These are phyloP conservation scores for Eulacestoma nigropectus DNA, from an alignment of 2,113 vertebrate species.

Conservation along the genomic window DNA sequence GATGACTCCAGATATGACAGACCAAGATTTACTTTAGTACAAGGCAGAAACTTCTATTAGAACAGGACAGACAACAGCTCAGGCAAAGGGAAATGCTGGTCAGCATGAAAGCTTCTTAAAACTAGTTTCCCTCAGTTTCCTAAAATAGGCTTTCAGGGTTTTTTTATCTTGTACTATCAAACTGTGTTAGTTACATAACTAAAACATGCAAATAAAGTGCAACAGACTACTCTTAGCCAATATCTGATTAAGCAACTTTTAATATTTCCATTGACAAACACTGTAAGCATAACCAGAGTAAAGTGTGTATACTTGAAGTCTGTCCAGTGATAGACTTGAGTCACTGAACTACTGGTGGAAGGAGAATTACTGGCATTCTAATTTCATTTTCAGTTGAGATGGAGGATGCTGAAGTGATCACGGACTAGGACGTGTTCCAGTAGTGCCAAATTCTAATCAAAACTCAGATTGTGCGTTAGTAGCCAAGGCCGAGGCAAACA, in stretches of 20 bases:
- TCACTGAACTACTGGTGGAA: neutral
- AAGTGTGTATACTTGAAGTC: neutral
- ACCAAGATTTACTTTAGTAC: neutral
- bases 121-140: neutral
- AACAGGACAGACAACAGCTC: neutral
- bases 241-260: constrained; percentile 25
- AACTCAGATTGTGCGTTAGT: constrained; percentile 24
- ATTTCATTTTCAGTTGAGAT: neutral
- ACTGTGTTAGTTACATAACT: neutral
- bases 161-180: neutral
- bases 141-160: neutral
- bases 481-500: constrained; percentile 21
- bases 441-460: neutral
- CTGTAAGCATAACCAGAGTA: neutral
- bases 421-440: rapidly evolving
- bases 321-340: neutral
- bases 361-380: neutral
- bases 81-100: neutral
- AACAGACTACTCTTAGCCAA: neutral
- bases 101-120: neutral
- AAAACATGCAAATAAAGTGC: neutral
- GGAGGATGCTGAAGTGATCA: neutral
- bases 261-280: constrained; percentile 47
- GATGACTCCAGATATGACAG: neutral
- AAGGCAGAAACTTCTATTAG: neutral